Percentiles rank a stretch among this genome's conserved stretches.
These are phyloP conservation scores for Saccostrea glomerata DNA, from an alignment of 1,140 invertebrate genomes.

Conservation along the genomic window DNA sequence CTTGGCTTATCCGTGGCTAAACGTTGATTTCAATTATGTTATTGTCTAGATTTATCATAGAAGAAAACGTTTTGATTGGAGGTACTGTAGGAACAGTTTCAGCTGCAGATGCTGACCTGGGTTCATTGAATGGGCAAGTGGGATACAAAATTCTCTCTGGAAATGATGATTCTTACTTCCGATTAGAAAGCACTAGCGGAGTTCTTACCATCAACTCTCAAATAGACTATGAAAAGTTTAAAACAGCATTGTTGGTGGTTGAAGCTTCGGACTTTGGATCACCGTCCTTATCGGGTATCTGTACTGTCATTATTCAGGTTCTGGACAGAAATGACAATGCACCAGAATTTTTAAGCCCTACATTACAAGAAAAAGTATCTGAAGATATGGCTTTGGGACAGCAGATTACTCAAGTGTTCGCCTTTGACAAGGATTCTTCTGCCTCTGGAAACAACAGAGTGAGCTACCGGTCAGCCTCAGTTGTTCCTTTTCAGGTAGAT, in stretches of 20 bases:
- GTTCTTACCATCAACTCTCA: conserved; percentile 47
- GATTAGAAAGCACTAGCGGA: conserved; percentile 54
- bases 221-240: conserved; percentile 90
- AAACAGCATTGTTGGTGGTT: conserved; percentile 75
- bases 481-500: conserved; percentile 60
- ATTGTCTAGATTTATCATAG: neutral
- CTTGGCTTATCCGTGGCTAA: too few species aligned
- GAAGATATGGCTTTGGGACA: conserved; percentile 52
- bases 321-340: conserved; percentile 65
- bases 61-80: conserved; percentile 51
- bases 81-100: conserved; percentile 41
- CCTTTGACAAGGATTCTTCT: conserved; percentile 57
- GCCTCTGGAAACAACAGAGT: conserved; percentile 55
- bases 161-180: conserved; percentile 53
- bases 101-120: conserved; percentile 63
- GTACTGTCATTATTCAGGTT: conserved; percentile 58
- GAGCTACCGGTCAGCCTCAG: conserved; percentile 36
- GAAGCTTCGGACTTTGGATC: conserved; percentile 61
- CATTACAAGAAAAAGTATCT: conserved; percentile 58
- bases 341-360: conserved; percentile 57
- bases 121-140: conserved; percentile 49
- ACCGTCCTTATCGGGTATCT: conserved; percentile 35
- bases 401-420: conserved; percentile 56
- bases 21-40: neutral
- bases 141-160: conserved; percentile 56